Evolutionary conservation across 2,797 vertebrate genomes (phyloP), one percentile per base, ranked within the genome.

Genomic region (Anguilla obscura): DNA sequence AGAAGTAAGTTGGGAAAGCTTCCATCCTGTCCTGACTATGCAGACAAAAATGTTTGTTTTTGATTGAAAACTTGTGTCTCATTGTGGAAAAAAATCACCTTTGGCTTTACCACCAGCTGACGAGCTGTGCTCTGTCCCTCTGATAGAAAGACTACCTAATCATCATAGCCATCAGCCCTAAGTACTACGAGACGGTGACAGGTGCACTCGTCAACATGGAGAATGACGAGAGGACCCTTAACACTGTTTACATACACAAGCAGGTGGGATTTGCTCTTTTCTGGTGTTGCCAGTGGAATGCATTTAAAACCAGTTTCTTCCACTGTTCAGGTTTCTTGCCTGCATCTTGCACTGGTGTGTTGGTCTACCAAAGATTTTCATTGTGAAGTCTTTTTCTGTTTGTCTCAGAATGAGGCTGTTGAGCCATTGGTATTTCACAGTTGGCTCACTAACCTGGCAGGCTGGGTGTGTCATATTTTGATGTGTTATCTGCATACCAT

Each of bases 161-260:
- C 91, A 97, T 97, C 92, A 96, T 97, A 90, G 95, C 96, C 89
- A 97, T 97, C 93, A 97, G 96, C 87, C 96, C 96, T 0, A 97
- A 96, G 90, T 97, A 97, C 91, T 93, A 95, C 1, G 92, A 96
- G 90, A 95, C 95, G 0, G 96, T 97, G 83, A 96, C 96, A 0
- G 93, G 93, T 0, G 93, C 94, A 0, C 93, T 93, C 0, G 89
- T 92, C 0, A 91, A 90, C 63, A 82, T 94, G 89, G 95, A 96
- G 90, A 95, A 93, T 0, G 96, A 97, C 50, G 96, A 97, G 92
- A 92, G 94, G 90, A 96, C 95, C 1, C 94, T 96, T 88, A 96
- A 95, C 93, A 96, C 96, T 0, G 96, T 97, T 90, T 97, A 97
- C 93, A 97, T 97, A 27, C 95, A 97, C 82, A 97, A 96, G 87